phyloP scores from a whole-genome alignment of 2,888 invertebrate genomes.

The Lapara coniferarum region DNA sequence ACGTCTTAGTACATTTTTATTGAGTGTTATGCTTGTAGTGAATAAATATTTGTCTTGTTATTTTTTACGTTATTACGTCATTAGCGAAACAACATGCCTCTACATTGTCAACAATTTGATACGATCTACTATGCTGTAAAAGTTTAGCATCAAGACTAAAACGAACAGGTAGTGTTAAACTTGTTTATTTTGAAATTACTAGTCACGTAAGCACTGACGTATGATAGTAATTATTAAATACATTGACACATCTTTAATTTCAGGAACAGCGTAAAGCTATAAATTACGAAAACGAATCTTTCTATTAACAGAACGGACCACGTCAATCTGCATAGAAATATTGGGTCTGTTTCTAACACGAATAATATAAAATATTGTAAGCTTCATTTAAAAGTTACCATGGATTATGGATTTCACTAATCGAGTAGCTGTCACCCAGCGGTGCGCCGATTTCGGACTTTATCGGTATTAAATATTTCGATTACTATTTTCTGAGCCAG shows the following conservation, averaged over 20 bases:
- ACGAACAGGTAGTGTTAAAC: neutral
- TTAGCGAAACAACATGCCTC: neutral
- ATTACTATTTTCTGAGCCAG: too few relatives aligned
- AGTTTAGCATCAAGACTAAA: neutral
- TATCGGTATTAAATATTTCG: too few relatives aligned
- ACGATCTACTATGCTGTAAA: neutral
- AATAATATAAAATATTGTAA: neutral
- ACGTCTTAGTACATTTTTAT: neutral
- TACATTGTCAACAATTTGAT: neutral
- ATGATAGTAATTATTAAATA: conserved; percentile 9
- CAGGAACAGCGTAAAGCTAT: conserved; percentile 12
- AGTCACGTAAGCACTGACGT: conserved; percentile 9
- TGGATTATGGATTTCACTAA: too few relatives aligned
- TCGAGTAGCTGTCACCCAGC: too few relatives aligned
- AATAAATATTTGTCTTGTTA: neutral
- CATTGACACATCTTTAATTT: conserved; percentile 9
- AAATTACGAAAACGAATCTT: neutral
- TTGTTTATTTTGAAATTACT: neutral
- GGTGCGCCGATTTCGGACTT: too few relatives aligned
- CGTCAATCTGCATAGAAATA: neutral
- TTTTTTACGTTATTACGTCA: neutral
- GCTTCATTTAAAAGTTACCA: too few relatives aligned
- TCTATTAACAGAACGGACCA: neutral
- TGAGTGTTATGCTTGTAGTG: neutral
- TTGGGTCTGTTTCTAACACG: neutral